A percentile compares a stretch with the other conserved stretches of the same genome.
Evolutionary conservation across 2,888 invertebrate species (phyloP).

Genomic region (Cheilosia grossa): DNA sequence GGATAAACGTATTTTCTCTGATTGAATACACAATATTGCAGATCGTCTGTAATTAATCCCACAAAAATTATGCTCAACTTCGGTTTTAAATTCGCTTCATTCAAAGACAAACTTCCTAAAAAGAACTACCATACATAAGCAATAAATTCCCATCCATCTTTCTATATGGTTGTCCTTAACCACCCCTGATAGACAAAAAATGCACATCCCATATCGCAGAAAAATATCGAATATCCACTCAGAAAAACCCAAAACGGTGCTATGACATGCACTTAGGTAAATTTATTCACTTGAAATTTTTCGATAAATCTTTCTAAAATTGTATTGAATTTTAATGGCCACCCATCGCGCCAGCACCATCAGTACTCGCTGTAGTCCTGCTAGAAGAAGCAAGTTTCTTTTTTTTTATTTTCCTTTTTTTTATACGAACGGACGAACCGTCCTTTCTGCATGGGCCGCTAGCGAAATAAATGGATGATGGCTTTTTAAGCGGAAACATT

Average conservation of each 20-base stretch:
- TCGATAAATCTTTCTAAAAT: slow-evolving; percentile 77
- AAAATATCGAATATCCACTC: slow-evolving; percentile 66
- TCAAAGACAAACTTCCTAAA: neutral
- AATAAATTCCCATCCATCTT: slow-evolving; percentile 34
- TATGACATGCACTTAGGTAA: slow-evolving; percentile 76
- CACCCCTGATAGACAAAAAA: slow-evolving; percentile 31
- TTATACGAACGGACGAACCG: slow-evolving; percentile 20
- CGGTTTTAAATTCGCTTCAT: neutral
- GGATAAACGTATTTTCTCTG: too few species aligned
- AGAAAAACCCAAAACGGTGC: slow-evolving; percentile 70
- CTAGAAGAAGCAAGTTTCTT: slow-evolving; percentile 48
- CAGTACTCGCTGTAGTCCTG: slow-evolving; percentile 37
- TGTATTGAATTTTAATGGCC: slow-evolving; percentile 75
- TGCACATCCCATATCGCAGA: slow-evolving; percentile 27
- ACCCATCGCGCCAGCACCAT: slow-evolving; percentile 32
- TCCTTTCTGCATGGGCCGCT: slow-evolving; percentile 65
- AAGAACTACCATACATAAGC: slow-evolving; percentile 17
- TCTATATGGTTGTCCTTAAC: neutral
- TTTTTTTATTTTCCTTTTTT: neutral
- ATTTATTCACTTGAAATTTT: slow-evolving; percentile 76
- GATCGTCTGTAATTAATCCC: too few species aligned
- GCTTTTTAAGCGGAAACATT: slow-evolving; percentile 75
- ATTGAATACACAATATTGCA: too few species aligned
- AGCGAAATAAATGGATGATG: slow-evolving; percentile 74
- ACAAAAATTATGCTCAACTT: too few species aligned